Evolutionary conservation across 2,113 vertebrate genomes (phyloP).

Genomic region (Marcusenius ussheri): DNA sequence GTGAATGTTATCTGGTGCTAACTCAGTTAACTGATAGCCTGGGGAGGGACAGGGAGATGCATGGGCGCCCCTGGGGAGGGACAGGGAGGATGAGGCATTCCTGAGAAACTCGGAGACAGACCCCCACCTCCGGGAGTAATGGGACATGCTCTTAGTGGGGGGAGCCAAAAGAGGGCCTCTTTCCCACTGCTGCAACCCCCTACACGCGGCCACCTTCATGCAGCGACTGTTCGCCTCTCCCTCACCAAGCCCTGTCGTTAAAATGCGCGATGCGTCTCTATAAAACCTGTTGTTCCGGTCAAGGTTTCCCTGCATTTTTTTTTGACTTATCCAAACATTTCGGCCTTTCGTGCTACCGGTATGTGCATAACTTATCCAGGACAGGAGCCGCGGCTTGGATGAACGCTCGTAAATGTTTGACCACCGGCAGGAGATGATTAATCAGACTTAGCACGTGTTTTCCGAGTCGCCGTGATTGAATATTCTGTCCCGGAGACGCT

Average conservation of each 20-base stretch:
- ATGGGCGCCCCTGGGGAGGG: constrained; percentile 43
- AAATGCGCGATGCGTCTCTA: background rate
- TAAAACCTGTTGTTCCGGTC: background rate
- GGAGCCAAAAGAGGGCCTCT: constrained; percentile 14
- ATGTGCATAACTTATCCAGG: background rate
- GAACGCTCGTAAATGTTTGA: constrained; percentile 17
- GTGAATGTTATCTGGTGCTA: constrained; percentile 70
- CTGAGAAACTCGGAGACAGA: constrained; percentile 61
- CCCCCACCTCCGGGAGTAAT: constrained; percentile 34
- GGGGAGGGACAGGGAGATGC: constrained; percentile 43
- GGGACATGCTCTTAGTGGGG: constrained; percentile 31
- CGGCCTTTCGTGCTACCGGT: background rate
- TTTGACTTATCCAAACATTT: constrained; percentile 25
- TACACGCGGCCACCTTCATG: constrained; percentile 33
- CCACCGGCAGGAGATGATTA: constrained; percentile 31
- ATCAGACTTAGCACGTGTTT: constrained; percentile 10
- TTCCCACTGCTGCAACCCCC: constrained; percentile 42
- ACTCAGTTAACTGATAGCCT: constrained; percentile 68
- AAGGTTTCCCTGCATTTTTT: background rate
- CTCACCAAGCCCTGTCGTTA: constrained; percentile 38
- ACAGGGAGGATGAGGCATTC: constrained; percentile 64
- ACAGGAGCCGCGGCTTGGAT: background rate
- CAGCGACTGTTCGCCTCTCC: constrained; percentile 40
- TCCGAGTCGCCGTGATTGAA: background rate
- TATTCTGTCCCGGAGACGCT: background rate